phyloP scores from a whole-genome alignment of 1,140 invertebrate genomes.

The Tetranychus cinnabarinus region DNA sequence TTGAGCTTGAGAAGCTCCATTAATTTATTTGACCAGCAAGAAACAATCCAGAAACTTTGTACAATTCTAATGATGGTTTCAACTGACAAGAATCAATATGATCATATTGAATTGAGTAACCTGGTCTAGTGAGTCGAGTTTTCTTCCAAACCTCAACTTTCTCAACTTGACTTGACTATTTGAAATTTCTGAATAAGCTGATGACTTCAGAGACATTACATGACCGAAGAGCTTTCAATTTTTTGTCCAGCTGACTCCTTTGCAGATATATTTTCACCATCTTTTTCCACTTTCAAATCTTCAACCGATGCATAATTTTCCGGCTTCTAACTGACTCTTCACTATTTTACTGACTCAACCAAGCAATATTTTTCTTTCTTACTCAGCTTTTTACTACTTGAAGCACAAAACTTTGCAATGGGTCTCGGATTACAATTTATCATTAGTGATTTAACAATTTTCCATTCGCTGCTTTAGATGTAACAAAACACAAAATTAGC shows the following conservation, averaged over 20 bases:
- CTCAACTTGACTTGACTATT: no score
- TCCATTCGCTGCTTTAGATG: no score
- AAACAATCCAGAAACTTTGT: constrained; percentile 43
- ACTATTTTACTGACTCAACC: no score
- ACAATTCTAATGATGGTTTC: constrained; percentile 50
- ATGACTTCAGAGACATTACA: constrained; percentile 50
- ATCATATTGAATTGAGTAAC: constrained; percentile 79
- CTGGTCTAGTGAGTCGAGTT: constrained; percentile 40
- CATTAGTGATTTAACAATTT: no score
- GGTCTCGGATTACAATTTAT: no score
- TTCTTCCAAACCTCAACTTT: constrained; percentile 41
- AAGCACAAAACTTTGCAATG: no score
- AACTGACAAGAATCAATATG: constrained; percentile 70
- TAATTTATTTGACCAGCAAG: constrained; percentile 76
- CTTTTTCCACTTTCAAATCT: constrained; percentile 42
- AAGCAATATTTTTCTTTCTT: no score
- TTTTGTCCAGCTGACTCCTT: constrained; percentile 35
- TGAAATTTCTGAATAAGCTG: constrained; percentile 26
- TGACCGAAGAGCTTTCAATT: constrained; percentile 41
- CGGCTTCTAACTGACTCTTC: no score
- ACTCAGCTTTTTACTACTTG: no score
- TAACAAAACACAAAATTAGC: no score
- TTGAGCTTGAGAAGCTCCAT: constrained; percentile 22
- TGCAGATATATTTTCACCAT: constrained; percentile 21
- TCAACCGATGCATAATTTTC: constrained; percentile 38